A percentile compares a stretch with the other conserved stretches of the same genome.
Evolutionary conservation across 2,888 invertebrate genomes (phyloP).

Genomic region (Lycia hirtaria): DNA sequence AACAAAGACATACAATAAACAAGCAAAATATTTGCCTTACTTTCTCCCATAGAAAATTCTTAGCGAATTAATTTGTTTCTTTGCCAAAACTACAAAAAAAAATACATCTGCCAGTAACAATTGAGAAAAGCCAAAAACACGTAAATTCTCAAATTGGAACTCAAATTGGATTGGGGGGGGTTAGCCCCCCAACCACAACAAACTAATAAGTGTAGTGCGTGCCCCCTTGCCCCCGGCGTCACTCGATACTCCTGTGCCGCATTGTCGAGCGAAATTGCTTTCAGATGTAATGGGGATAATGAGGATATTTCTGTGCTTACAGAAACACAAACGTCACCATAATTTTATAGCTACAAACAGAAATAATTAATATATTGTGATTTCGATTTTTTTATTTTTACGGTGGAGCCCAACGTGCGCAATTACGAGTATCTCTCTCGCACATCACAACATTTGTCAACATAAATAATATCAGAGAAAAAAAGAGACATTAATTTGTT

Average conservation of each 20-base stretch:
- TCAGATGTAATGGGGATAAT: conserved; percentile 19
- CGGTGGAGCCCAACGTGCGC: no score
- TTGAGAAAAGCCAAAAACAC: conserved; percentile 2
- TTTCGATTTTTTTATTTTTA: no score
- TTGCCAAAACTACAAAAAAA: neutral
- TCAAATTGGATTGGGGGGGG: no score
- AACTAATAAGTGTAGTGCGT: conserved; percentile 26
- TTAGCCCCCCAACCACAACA: conserved; percentile 7
- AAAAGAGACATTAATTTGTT: no score
- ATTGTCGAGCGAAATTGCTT: conserved; percentile 30
- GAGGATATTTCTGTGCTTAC: conserved; percentile 5
- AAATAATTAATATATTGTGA: no score
- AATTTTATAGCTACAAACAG: no score
- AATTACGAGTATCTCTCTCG: no score
- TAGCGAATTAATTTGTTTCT: neutral
- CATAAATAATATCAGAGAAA: no score
- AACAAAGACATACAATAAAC: no score
- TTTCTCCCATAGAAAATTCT: no score
- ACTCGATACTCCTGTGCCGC: conserved; percentile 26
- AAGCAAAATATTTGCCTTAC: no score
- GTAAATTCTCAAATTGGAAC: conserved; percentile 10
- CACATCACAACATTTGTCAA: no score
- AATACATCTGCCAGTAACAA: neutral
- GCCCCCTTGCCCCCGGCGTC: conserved; percentile 26
- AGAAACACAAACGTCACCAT: neutral